Percentiles rank a stretch among this genome's conserved stretches.
phyloP scores from a whole-genome alignment of 2,888 invertebrate species.

The Hypomecis atomaria region DNA sequence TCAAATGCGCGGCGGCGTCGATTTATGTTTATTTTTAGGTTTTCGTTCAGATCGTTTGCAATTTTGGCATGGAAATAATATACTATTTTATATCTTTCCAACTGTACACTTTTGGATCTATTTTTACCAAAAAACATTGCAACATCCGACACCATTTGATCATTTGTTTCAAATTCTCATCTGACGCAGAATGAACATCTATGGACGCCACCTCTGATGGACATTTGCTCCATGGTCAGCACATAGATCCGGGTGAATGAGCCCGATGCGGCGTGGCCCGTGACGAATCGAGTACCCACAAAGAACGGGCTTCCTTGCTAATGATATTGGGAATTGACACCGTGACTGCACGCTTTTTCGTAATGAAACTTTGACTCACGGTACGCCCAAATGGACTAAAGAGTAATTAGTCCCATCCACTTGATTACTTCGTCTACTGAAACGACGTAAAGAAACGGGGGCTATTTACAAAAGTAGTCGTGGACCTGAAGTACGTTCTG shows the following conservation, averaged over 20 bases:
- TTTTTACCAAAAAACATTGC: too few relatives aligned
- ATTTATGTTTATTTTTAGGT: too few relatives aligned
- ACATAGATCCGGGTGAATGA: conserved; percentile 42
- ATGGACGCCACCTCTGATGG: too few relatives aligned
- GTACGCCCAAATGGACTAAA: conserved; percentile 37
- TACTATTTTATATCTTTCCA: too few relatives aligned
- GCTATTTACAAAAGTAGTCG: not conserved
- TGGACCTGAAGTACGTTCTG: too few relatives aligned
- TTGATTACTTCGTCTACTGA: conserved; percentile 6
- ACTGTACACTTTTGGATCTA: too few relatives aligned
- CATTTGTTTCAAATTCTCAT: too few relatives aligned
- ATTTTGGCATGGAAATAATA: too few relatives aligned
- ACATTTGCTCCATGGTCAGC: conserved; percentile 19
- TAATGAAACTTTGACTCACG: conserved; percentile 47
- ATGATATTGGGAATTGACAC: conserved; percentile 57
- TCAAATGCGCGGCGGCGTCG: too few relatives aligned
- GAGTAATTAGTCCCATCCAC: conserved; percentile 29
- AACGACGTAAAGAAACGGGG: not conserved
- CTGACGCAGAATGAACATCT: too few relatives aligned
- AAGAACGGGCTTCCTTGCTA: conserved; percentile 55
- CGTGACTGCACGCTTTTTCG: conserved; percentile 54
- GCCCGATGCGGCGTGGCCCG: conserved; percentile 46
- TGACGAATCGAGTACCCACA: conserved; percentile 66
- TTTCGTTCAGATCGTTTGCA: too few relatives aligned
- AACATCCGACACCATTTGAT: too few relatives aligned